Conservation (phyloP, 2,113 vertebrate species). For the Trematocara variabile region DNA sequence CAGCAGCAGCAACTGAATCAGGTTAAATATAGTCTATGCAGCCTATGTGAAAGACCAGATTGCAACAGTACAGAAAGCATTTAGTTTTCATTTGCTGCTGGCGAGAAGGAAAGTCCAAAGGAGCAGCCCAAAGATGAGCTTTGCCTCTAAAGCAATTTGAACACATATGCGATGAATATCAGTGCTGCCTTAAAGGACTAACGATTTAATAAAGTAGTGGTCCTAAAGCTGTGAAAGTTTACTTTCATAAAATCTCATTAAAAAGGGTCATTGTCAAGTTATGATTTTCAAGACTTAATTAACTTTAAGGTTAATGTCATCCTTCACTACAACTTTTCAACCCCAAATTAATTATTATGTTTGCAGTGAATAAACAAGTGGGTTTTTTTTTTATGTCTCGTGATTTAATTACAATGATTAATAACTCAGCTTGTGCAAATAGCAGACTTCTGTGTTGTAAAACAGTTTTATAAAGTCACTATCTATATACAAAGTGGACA, state of each 20-base stretch:
- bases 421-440: neutral
- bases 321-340: neutral
- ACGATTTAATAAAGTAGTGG: neutral
- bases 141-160: neutral
- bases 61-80: neutral
- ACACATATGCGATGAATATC: neutral
- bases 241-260: neutral
- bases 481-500: neutral
- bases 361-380: neutral
- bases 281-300: neutral
- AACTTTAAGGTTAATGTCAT: neutral
- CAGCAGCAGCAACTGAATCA: neutral
- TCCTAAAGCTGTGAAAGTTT: neutral
- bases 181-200: neutral
- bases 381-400: neutral
- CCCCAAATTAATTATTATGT: neutral
- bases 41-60: neutral
- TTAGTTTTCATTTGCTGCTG: conserved; percentile 42
- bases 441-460: neutral
- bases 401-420: neutral
- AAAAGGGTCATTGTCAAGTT: neutral
- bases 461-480: neutral
- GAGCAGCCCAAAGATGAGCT: neutral
- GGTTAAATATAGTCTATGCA: neutral
- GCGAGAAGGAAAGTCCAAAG: neutral